Evolutionary conservation across 2,888 invertebrate genomes (phyloP), one percentile per base, ranked within the genome.

Genomic region (Brassicogethes aeneus): DNA sequence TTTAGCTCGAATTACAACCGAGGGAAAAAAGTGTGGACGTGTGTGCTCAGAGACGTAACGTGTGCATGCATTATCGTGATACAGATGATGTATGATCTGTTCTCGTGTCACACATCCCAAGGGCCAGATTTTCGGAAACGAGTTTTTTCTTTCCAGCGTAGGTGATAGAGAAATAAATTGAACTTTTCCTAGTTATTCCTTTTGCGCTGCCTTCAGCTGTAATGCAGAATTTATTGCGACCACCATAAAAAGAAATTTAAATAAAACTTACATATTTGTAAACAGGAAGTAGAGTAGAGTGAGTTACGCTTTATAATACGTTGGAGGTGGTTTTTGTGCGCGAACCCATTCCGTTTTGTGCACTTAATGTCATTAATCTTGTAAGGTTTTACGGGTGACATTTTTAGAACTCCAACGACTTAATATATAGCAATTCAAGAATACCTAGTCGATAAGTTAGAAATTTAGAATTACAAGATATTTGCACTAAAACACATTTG

Each of bases 111-210:
- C 54, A 47, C 45, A 42, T 56, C 57, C 56, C 57, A 46, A 38
- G 58, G 57, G 57, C 48, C 53, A 55, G 51, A 55, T 58, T 58
- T 58, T 57, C 56, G 53, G 54, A 57, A 57, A 57, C 57, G 58
- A 57, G 56, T 56, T 58, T 58, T 58, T 55, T 54, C 48, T 44
- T 37, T 36, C 38, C n/a, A n/a, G n/a, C n/a, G 31, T 42, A 43
- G 40, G 47, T 47, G 48, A 47, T 44, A 40, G 45, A 44, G 48
- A 48, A 54, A 52, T 54, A 56, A 53, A 54, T 53, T 54, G 53
- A 52, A 54, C 46, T 53, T 54, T 49, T 23, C 23, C 23, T 23
- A 23, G 23, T 23, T 23, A 23, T 23, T 23, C 10, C 23, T 23
- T 23, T 23, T 33, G n/a, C 12, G 13, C n/a, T 12, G 33, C 5